These are phyloP conservation scores for Rhinogobio ventralis DNA, from an alignment of 2,797 vertebrate genomes.

Conservation along the genomic window DNA sequence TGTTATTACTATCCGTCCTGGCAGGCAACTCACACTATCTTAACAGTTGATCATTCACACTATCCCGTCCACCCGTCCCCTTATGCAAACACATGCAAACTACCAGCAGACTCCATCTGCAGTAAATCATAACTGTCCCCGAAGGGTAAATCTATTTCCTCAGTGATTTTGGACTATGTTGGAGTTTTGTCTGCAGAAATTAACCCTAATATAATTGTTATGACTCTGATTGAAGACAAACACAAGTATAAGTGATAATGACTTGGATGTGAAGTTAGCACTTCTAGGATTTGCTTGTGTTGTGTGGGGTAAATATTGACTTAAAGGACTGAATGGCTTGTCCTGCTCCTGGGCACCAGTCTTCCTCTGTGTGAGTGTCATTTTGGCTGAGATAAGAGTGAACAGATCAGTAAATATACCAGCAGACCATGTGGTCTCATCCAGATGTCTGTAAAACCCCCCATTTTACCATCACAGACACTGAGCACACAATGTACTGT, in stretches of 20 bases:
- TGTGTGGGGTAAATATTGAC: slow-evolving; percentile 67
- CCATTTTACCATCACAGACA: not conserved
- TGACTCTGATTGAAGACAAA: slow-evolving; percentile 45
- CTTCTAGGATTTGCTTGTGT: slow-evolving; percentile 45
- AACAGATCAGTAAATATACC: slow-evolving; percentile 44
- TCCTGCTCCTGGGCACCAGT: slow-evolving; percentile 34
- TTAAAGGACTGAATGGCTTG: slow-evolving; percentile 50
- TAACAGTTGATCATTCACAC: slow-evolving; percentile 53
- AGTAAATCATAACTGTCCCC: slow-evolving; percentile 28
- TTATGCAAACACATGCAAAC: slow-evolving; percentile 63
- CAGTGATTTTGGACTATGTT: not conserved
- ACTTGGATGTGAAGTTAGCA: slow-evolving; percentile 37
- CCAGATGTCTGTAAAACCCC: slow-evolving; percentile 6
- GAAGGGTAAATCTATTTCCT: slow-evolving; percentile 27
- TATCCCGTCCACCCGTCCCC: slow-evolving; percentile 11
- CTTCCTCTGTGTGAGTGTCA: slow-evolving; percentile 47
- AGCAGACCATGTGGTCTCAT: slow-evolving; percentile 13
- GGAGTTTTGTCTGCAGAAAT: slow-evolving; percentile 24
- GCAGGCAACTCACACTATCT: slow-evolving; percentile 46
- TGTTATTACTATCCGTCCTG: slow-evolving; percentile 42
- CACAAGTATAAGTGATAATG: slow-evolving; percentile 53
- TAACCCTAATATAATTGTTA: slow-evolving; percentile 52
- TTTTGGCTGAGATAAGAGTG: slow-evolving; percentile 43
- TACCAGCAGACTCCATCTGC: slow-evolving; percentile 48
- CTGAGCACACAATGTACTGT: not conserved